Percentiles rank a stretch among this genome's conserved stretches.
Evolutionary conservation across 2,113 vertebrate genomes (phyloP).

Genomic region (Coreoperca whiteheadi): DNA sequence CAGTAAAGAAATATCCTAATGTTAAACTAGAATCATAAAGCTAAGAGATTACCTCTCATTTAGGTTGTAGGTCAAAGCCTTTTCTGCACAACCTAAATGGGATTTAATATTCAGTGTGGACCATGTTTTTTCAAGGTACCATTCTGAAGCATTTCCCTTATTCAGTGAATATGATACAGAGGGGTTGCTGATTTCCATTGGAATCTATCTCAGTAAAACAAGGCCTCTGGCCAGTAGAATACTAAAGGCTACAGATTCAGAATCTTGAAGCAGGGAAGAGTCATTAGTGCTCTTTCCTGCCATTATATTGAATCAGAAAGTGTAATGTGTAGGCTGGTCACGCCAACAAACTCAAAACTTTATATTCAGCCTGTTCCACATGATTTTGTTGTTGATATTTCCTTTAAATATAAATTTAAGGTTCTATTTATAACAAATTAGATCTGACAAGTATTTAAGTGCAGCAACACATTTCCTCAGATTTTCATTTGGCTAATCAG

Average conservation of each 20-base stretch:
- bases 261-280: background rate
- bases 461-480: background rate
- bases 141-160: background rate
- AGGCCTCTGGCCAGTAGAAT: background rate
- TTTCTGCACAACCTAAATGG: background rate
- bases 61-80: background rate
- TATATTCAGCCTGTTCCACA: background rate
- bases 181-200: background rate
- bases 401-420: background rate
- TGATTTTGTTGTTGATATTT: background rate
- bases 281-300: background rate
- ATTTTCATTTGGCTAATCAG: background rate
- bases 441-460: background rate
- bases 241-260: background rate
- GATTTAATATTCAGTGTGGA: background rate
- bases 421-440: background rate
- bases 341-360: too few species aligned
- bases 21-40: background rate
- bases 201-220: background rate
- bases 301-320: background rate
- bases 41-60: background rate
- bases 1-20: background rate
- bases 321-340: background rate
- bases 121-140: background rate
- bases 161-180: background rate